Evolutionary conservation across 2,113 vertebrate species (phyloP), one percentile per base, ranked within the genome.

Genomic region (Fregata magnificens): DNA sequence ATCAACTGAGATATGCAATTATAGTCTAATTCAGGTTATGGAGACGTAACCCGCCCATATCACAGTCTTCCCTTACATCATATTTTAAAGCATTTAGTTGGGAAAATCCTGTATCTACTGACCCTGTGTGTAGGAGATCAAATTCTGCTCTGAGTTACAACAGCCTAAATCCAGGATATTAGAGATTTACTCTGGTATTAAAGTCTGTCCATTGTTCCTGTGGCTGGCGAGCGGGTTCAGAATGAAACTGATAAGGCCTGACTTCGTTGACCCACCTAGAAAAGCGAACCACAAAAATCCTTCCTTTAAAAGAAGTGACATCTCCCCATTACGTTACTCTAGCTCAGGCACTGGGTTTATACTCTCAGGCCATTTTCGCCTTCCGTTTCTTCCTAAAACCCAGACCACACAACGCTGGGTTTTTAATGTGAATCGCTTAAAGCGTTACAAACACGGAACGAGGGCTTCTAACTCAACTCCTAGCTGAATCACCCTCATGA

Each of bases 321-420:
- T 25, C 8, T 71, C 47, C 26, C 28, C 19, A 5, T 3, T n/a
- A 67, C 9, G 3, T 13, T 32, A 31, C 18, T 34, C 34, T 16
- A 69, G 16, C 19, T 63, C 28, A 40, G 59, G 10, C 10, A 1
- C 22, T 5, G 8, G 10, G 47, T 82, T 67, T 56, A 49, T 24
- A 25, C 20, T 67, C 50, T 45, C 44, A 22, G 24, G 42, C 28
- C 21, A 20, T 29, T 16, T 36, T 24, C 26, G 6, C 32, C 24
- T 61, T 73, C 29, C 18, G 7, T 31, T 71, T 62, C 29, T 61
- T n/a, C 40, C 42, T 22, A 49, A 65, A 36, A 38, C 28, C 28
- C 40, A n/a, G 38, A 42, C 26, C 50, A 36, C 11, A 1, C 72
- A 38, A 28, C 0, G 0, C 29, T 73, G 55, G 15, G 8, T 1